Base-by-base conservation (phyloP, 2,797 vertebrate species). In the Myotis myotis region DNA sequence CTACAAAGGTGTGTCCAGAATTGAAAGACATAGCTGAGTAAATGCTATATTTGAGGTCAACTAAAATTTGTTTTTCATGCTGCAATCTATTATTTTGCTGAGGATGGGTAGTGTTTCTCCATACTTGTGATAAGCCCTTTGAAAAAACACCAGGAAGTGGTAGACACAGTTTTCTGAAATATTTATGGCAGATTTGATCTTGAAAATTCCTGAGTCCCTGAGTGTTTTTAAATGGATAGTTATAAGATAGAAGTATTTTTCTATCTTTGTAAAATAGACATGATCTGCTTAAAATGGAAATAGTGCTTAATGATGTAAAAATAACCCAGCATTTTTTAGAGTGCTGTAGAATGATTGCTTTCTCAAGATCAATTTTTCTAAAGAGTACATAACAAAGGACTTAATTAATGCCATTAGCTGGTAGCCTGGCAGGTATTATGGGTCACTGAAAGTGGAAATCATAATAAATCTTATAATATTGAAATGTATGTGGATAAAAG, bases 331-430 rank as follows among this genome's bases (percentile, higher is more conserved):
- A 83, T 15, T 51, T 91, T 80, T 76, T 19, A 86, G 10, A 94
- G 13, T 86, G 20, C 16, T 88, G 0, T n/a, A 47, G 38, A 94
- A 64, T 83, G 70, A 91, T 47, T 85, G 13, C 30, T 80, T 83
- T 71, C 28, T 66, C 62, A 44, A 85, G 53, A 84, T 92, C 28
- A 85, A 5, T 88, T 96, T 95, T 92, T 92, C 72, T 66, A 83
- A 86, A 76, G 47, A 49, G 0, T 68, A 3, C 1, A 85, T 85
- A 85, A 95, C 80, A 87, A 89, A 51, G 25, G 84, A 84, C 8
- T 85, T 79, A 81, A 85, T 96, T 91, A 95, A 91, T 81, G 30
- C 6, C 7, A 84, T 85, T 96, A 81, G 47, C 62, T 87, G 64
- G 1, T 86, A 91, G 70, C 30, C 33, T 97, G 71, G 5, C 49